phyloP scores from a whole-genome alignment of 2,797 vertebrate species.

The Pangasius sanitwongsei region DNA sequence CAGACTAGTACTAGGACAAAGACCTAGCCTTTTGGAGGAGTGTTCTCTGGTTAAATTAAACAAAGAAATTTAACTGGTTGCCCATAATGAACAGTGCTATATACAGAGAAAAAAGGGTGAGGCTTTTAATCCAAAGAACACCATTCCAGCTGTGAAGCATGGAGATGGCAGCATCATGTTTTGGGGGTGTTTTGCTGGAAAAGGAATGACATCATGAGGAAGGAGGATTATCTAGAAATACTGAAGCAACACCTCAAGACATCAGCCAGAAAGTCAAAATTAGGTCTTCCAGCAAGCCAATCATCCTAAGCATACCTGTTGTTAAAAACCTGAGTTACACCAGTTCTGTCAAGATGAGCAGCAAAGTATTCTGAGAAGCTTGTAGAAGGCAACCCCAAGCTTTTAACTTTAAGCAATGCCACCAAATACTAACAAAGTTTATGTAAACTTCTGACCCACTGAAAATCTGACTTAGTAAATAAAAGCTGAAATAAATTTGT shows the following conservation, averaged over 20 bases:
- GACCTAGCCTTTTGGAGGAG: background rate
- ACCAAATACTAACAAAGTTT: background rate
- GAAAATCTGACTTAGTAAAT: background rate
- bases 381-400: background rate
- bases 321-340: background rate
- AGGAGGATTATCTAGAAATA: background rate
- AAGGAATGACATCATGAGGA: background rate
- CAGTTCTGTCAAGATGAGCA: background rate
- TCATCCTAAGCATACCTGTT: background rate
- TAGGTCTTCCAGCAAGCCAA: background rate
- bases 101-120: background rate
- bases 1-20: background rate
- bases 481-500: background rate
- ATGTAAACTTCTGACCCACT: background rate
- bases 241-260: background rate
- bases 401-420: background rate
- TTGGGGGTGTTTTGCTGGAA: background rate
- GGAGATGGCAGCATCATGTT: background rate
- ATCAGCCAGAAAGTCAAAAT: background rate
- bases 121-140: background rate
- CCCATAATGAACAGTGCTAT: background rate
- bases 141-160: background rate
- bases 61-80: background rate
- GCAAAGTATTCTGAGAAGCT: background rate
- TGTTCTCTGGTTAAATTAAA: background rate